Evolutionary conservation across 2,113 vertebrate genomes (phyloP), one percentile per base, ranked within the genome.

Genomic region (Calypte anna): DNA sequence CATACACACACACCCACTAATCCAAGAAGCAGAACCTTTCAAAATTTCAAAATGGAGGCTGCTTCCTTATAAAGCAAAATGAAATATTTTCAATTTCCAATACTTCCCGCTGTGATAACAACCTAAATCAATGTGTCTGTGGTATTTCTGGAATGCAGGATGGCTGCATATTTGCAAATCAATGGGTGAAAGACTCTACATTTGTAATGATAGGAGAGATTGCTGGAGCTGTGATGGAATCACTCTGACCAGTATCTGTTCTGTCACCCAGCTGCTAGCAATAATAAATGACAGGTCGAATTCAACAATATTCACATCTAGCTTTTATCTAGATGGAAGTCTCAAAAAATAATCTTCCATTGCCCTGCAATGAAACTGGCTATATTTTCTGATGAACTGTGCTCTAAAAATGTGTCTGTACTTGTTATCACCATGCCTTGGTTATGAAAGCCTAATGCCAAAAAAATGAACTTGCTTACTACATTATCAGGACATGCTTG

Each of bases 401-500:
- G 22, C 89, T 95, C 86, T 97, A 95, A 95, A 94, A 95, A 94
- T 91, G 78, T 90, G 93, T 88, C 91, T 94, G 93, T 90, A 93
- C 87, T 94, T 97, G 93, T 97, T 88, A 95, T 94, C 94, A 88
- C 94, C 85, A 79, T 94, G 91, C 82, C 93, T 91, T 79, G 85
- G 82, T 96, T 93, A 96, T 96, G 95, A 97, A 97, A 97, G 74
- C 90, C 86, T 96, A 95, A 93, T 94, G 94, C 96, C 96, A 97
- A 91, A 96, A 96, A 97, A 95, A 96, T 93, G 94, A 96, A 94
- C 92, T 96, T 94, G 94, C 95, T 96, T 96, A 96, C 95, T 96
- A 96, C 88, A 92, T 95, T 97, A 97, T 97, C 94, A 95, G 94
- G 93, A 96, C 90, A 96, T 64, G 86, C 93, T 94, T 78, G 28